Conservation (phyloP, 2,888 invertebrate genomes). For the Drosophila rellima region DNA sequence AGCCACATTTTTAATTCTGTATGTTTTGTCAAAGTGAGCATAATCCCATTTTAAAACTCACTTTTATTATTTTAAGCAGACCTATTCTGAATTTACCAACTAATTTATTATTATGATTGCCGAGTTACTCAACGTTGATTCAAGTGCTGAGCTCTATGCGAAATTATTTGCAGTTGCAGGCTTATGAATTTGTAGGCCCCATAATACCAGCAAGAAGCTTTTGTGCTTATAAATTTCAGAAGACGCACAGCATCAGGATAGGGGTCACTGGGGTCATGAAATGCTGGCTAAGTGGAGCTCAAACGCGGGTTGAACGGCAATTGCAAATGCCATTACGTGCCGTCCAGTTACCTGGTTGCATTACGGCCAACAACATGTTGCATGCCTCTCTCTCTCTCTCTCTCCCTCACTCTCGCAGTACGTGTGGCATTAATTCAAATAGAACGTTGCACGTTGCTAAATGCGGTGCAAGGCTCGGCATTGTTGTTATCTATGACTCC, state of each 20-base stretch:
- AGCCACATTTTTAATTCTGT: no score
- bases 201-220: constrained; percentile 15
- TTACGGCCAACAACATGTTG: constrained; percentile 64
- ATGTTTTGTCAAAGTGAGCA: background rate
- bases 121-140: background rate
- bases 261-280: constrained; percentile 3
- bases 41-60: background rate
- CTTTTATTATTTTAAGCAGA: background rate
- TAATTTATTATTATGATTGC: background rate
- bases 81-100: background rate
- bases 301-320: constrained; percentile 39
- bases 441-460: constrained; percentile 13
- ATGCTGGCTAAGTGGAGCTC: constrained; percentile 16
- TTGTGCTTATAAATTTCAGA: constrained; percentile 19
- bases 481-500: constrained; percentile 53
- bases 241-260: background rate
- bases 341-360: constrained; percentile 53
- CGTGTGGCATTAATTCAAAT: constrained; percentile 46
- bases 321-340: constrained; percentile 68
- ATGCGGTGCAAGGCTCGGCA: background rate
- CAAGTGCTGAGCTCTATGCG: background rate
- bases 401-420: background rate
- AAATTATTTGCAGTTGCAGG: constrained; percentile 3
- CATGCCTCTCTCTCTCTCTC: background rate
- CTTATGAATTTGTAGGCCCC: constrained; percentile 29